Percentiles rank a stretch among this genome's conserved stretches.
phyloP scores from a whole-genome alignment of 2,113 vertebrate genomes.

The Callorhinus ursinus region DNA sequence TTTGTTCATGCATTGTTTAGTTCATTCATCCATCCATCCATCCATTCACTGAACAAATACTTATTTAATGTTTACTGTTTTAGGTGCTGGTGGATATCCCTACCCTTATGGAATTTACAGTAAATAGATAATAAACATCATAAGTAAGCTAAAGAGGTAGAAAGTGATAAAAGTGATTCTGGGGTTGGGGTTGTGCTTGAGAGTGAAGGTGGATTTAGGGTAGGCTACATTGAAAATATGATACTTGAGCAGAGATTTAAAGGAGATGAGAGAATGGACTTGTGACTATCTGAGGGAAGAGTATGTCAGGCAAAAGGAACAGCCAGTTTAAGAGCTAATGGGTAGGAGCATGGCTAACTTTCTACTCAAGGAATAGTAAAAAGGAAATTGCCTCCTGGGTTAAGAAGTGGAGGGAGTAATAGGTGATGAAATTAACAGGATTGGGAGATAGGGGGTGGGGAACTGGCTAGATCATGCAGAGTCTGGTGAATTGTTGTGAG shows the following conservation, averaged over 20 bases:
- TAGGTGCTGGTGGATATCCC: background rate
- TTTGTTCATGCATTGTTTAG: background rate
- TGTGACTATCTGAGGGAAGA: background rate
- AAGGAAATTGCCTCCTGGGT: background rate
- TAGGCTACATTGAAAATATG: background rate
- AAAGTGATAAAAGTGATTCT: constrained; percentile 4
- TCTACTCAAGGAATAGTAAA: background rate
- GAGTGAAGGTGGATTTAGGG: background rate
- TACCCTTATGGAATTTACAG: background rate
- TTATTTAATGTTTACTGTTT: constrained; percentile 25
- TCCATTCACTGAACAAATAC: background rate
- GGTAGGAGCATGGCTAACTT: background rate
- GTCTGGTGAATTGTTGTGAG: background rate
- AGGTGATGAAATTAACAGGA: background rate
- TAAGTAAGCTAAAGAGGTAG: background rate
- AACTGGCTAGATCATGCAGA: background rate
- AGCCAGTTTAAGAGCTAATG: background rate
- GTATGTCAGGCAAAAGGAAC: background rate
- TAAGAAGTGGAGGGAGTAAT: background rate
- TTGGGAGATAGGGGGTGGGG: background rate
- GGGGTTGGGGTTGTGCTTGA: background rate
- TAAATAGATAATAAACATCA: constrained; percentile 18
- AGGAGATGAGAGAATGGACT: background rate
- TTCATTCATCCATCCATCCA: background rate
- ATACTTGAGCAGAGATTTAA: constrained; percentile 4